Conservation (phyloP, 2,888 invertebrate genomes). For the Oasisia sp. region DNA sequence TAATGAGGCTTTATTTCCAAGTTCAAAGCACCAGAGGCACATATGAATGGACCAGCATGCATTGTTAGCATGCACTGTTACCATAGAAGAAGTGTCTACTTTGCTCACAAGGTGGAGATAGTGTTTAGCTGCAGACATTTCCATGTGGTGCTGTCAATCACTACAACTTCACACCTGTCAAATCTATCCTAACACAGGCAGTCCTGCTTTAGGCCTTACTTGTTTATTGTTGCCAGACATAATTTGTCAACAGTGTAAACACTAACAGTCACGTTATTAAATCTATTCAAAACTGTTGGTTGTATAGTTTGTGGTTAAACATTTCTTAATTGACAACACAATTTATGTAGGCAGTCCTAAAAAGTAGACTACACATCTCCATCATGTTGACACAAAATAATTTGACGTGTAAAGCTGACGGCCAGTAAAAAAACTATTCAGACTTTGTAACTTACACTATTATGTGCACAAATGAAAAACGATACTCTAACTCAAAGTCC, state of each 20-base stretch:
- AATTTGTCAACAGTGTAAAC: neutral
- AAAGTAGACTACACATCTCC: neutral
- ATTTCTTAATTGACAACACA: neutral
- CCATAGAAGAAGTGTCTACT: neutral
- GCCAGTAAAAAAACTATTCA: neutral
- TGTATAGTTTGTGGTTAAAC: neutral
- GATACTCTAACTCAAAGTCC: neutral
- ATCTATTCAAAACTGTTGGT: neutral
- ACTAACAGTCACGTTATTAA: neutral
- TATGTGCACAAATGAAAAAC: neutral
- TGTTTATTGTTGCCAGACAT: neutral
- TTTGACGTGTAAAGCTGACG: neutral
- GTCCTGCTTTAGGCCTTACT: neutral
- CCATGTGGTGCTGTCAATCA: neutral
- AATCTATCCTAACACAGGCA: neutral
- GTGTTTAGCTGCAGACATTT: neutral
- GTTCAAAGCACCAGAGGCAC: neutral
- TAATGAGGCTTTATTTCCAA: conserved; percentile 9
- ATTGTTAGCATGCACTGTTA: neutral
- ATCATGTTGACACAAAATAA: neutral
- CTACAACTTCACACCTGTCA: neutral
- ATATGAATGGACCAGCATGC: neutral
- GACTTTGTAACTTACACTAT: neutral
- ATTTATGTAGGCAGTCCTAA: neutral
- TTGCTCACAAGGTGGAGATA: neutral